Base-by-base conservation (phyloP, 2,113 vertebrate genomes). In the Grammomys dolichurus region DNA sequence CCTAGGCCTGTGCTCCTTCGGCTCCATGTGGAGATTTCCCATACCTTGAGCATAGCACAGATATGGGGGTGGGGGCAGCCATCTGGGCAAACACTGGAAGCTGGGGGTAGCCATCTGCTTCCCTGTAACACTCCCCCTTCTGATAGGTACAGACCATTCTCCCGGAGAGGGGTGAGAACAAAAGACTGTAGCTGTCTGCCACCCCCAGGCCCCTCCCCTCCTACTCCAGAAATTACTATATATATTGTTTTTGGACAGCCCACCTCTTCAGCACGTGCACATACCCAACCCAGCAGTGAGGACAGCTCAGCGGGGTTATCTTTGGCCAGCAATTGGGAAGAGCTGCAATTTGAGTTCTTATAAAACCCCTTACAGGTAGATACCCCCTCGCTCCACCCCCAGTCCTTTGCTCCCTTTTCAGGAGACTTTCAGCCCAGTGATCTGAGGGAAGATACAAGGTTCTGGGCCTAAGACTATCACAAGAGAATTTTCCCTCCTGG, bases 91-190 rank as follows among this genome's bases (percentile, higher is more conserved):
- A 91, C 87, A 94, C 56, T 96, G 88, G 84, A 96, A 96, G 58
- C 95, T 94, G 95, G 94, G n/a, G 96, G 92, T 63, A 81, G 89
- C 96, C 98, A 96, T 97, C 97, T 97, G 97, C 95, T 96, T 77
- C 89, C 69, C 43, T 63, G 54, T 75, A 89, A n/a, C 87, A 93
- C 86, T 46, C 90, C 96, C 90, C 77, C 76, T 96, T 91, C 89
- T 89, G 75, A 11, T 87, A 94, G 92, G 96, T 96, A 97, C 97
- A 97, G 95, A 97, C 95, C 92, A 97, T 97, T 97, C 92, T 92
- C 96, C 77, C 67, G 58, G 93, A 89, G 93, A 43, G 72, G 67
- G 75, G 92, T 40, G 43, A 65, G 28, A 31, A 63, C 63, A 51
- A 65, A 46, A 87, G 54, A 94, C 72, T 80, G 77, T 69, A 95